Evolutionary conservation across 1,140 invertebrate genomes (phyloP), one percentile per base, ranked within the genome.

Genomic region (Leptopilina clavipes): DNA sequence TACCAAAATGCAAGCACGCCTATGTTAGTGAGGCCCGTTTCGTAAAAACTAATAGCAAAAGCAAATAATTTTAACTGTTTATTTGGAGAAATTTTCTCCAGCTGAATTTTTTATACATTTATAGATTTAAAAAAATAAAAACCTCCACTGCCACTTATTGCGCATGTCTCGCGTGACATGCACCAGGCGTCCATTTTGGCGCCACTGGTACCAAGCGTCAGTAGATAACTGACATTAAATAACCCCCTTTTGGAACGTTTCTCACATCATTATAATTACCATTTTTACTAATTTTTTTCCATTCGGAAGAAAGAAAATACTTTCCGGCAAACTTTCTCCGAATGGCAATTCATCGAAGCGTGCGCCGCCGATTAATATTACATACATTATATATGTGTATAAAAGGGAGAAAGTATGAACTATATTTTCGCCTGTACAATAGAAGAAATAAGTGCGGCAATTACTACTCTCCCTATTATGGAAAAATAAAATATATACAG

Each of bases 1-100:
- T 82, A 82, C 81, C 81, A 82, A n/a, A n/a, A 82, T 80, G 81
- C 81, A 82, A 82, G 81, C 81, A 78, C 37, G 65, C 71, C 70
- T 74, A 82, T 76, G 79, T 82, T 82, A 81, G 81, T 82, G 70
- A 80, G 79, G 79, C 79, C 79, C 77, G 73, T 73, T 72, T 52
- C 71, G 70, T 77, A 76, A 59, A 40, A 40, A 40, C 5, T 8
- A 40, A 72, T 77, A 54, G 59, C 65, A 8, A 73, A 19, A 75
- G 74, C 54, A 72, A 31, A 31, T 31, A 31, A 31, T 2, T 31
- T 31, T 31, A n/a, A n/a, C n/a, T n/a, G n/a, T 31, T 31, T 31
- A 31, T 14, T 3, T 45, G 10, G 11, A 45, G 44, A 45, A 52
- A n/a, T 17, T 3, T 52, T 40, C 37, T 40, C 37, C 9, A 40